Evolutionary conservation across 2,797 vertebrate species (phyloP).

Genomic region (Lepilemur ruficaudatus): DNA sequence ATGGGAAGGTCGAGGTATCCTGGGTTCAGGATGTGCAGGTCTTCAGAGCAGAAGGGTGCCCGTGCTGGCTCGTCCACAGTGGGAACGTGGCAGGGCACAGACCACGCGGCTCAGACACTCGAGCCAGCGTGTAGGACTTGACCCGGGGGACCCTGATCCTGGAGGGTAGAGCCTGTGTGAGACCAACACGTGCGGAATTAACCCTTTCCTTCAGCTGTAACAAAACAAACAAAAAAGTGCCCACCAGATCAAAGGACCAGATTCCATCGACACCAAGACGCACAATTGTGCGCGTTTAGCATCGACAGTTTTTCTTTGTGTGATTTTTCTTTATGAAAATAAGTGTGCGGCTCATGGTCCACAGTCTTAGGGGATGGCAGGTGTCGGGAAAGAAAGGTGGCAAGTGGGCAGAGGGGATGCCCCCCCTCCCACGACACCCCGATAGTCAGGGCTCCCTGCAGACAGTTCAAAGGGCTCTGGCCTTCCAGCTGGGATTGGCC

Average conservation of each 20-base stretch:
- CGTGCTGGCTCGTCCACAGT: not conserved
- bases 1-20: rapidly evolving
- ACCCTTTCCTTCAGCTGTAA: not conserved
- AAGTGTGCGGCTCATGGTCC: not conserved
- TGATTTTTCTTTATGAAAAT: not conserved
- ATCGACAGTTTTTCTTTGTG: not conserved
- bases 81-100: not conserved
- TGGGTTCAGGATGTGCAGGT: not conserved
- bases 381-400: rapidly evolving
- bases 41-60: too few relatives aligned
- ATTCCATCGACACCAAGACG: rapidly evolving
- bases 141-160: not conserved
- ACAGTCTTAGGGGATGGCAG: rapidly evolving
- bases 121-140: not conserved
- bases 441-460: not conserved
- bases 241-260: not conserved
- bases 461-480: rapidly evolving
- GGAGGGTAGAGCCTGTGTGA: not conserved
- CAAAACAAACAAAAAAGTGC: too few relatives aligned
- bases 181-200: not conserved
- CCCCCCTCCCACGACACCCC: not conserved
- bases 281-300: rapidly evolving
- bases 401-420: not conserved
- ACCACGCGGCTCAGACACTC: not conserved
- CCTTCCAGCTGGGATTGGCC: not conserved